Base-by-base conservation (phyloP, 1,140 invertebrate species). In the Agrilus planipennis region DNA sequence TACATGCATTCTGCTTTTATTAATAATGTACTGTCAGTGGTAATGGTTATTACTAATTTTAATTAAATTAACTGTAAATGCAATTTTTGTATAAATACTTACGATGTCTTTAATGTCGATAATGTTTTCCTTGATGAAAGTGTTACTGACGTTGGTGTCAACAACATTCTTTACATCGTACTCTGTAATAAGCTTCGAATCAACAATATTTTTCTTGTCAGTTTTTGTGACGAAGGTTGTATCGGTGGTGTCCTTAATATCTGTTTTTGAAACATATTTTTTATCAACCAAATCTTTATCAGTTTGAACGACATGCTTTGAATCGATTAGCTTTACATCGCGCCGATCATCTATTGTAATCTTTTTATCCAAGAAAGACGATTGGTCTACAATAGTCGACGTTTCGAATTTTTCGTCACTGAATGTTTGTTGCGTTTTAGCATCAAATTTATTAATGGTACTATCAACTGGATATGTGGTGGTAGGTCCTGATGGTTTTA, bases 41-140 rank as follows among this genome's bases (percentile, higher is more conserved):
- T 17, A 7, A 7, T 17, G 19, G 10, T 32, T 15, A 4, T 9
- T 7, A 32, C 15, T 17, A 32, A 17, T n/a, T n/a, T n/a, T n/a
- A 15, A 32, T 16, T 9, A 4, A 27, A 27, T 27, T 27, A 27
- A 3, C 32, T 3, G 29, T 22, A 36, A 28, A 18, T 29, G 19
- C 29, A 15, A 27, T 29, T 22, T 11, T 5, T 10, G 11, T 19
- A 17, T 32, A 38, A 39, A 39, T 29, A 55, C 58, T 60, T 51
- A 58, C 55, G 41, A 58, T 58, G 44, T 58, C 52, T 23, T 57
- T 60, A 22, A 61, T 51, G 29, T 57, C 52, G n/a, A 52, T 29
- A 17, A 60, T 53, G 40, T 52, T 49, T 37, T 61, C 55, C 17
- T 48, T 30, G 11, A 61, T 44, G 17, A 53, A 44, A 9, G 45